phyloP scores from a whole-genome alignment of 2,113 vertebrate genomes.

The Diglossa brunneiventris region DNA sequence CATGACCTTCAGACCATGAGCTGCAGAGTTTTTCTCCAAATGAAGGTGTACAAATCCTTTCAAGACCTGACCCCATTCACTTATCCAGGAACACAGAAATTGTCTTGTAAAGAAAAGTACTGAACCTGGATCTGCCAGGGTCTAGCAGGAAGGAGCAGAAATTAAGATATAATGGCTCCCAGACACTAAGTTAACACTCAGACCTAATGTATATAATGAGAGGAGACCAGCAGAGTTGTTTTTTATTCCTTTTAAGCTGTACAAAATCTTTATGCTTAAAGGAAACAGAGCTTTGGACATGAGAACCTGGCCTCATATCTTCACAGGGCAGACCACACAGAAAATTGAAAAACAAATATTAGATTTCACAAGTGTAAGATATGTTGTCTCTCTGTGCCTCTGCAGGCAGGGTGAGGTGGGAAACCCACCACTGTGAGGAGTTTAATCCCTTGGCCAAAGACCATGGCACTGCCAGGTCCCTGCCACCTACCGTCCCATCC shows the following conservation, averaged over 20 bases:
- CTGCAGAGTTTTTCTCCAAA: neutral
- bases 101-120: neutral
- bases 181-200: neutral
- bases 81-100: neutral
- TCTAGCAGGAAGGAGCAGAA: neutral
- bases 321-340: neutral
- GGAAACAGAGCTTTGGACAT: neutral
- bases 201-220: neutral
- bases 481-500: conserved; percentile 80
- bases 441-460: neutral
- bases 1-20: neutral
- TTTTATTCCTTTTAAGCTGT: neutral
- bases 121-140: neutral
- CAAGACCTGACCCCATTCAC: neutral
- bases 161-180: neutral
- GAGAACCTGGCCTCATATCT: neutral
- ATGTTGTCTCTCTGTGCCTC: accelerated
- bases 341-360: neutral
- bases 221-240: neutral
- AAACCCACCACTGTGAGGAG: neutral
- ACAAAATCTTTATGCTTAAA: neutral
- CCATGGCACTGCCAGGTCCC: accelerated
- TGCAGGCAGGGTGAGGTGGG: neutral
- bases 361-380: neutral
- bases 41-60: neutral